These are phyloP conservation scores for Blennius ocellaris DNA, from an alignment of 2,113 vertebrate genomes.

Conservation along the genomic window DNA sequence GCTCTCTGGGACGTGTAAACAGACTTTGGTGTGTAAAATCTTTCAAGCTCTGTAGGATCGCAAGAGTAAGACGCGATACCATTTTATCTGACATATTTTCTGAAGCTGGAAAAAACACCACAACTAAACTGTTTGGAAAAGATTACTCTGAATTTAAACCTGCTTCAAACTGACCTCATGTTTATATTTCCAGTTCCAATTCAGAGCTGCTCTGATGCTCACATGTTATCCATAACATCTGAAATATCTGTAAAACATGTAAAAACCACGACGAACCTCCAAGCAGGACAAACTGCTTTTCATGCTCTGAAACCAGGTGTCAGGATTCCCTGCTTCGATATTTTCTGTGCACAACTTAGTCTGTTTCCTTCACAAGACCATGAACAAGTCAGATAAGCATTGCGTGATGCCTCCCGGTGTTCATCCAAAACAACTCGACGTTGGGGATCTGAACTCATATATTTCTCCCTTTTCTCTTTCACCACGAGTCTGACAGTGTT, in stretches of 20 bases:
- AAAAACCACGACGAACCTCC: background rate
- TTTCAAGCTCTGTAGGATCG: slow-evolving; percentile 9
- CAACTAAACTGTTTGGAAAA: background rate
- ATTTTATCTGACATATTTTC: slow-evolving; percentile 26
- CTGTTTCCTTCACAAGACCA: slow-evolving; percentile 7
- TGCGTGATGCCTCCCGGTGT: slow-evolving; percentile 2
- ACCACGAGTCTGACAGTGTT: background rate
- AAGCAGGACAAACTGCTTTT: slow-evolving; percentile 1
- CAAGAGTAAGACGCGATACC: slow-evolving; percentile 19
- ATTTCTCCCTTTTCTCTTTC: background rate
- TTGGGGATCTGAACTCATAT: background rate
- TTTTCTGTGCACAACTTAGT: background rate
- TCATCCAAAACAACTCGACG: background rate
- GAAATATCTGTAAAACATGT: background rate
- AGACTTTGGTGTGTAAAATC: slow-evolving; percentile 29
- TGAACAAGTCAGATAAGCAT: slow-evolving; percentile 15
- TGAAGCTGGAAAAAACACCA: slow-evolving; percentile 4
- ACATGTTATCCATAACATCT: background rate
- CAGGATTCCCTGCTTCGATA: slow-evolving; percentile 6
- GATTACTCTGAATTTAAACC: background rate
- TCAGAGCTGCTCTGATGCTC: slow-evolving; percentile 1
- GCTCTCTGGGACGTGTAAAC: background rate
- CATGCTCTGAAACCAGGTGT: slow-evolving; percentile 10
- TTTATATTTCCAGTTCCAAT: slow-evolving; percentile 7
- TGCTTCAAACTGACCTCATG: background rate